Evolutionary conservation across 2,888 invertebrate genomes (phyloP), one percentile per base, ranked within the genome.

Genomic region (Drosophila mettleri): DNA sequence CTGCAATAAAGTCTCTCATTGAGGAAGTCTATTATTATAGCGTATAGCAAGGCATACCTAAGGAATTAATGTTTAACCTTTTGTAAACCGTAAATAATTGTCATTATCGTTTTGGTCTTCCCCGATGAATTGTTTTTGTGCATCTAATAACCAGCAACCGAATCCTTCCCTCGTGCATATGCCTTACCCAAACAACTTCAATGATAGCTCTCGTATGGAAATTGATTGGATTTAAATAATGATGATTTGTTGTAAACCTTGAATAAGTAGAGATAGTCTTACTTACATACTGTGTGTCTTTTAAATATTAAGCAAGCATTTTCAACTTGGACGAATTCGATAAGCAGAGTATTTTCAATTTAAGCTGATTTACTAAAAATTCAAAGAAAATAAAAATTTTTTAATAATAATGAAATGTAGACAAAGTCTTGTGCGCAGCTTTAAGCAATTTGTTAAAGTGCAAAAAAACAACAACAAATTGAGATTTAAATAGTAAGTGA

Each of bases 391-490:
- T 53, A 24, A 22, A 9, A 57, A 29, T n/a, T n/a, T n/a, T n/a
- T n/a, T n/a, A 45, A 48, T 46, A 16, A 12, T 60, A 34, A 29
- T 29, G 57, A 58, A 60, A 31, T 52, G 66, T 74, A 74, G 79
- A 81, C 78, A 77, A 76, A 77, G 83, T 81, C 77, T 74, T 81
- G 81, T 69, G 77, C 74, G 84, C 75, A 83, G 85, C 84, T 84
- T 83, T 82, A 83, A 84, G 78, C 75, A 80, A 78, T 78, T 80
- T 80, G 80, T 77, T 80, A 57, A 72, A 68, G 54, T 57, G 59
- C 53, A 65, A 45, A 45, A 45, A 41, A 24, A 22, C 20, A 2
- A 43, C 43, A 51, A 60, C 55, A 62, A 69, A 69, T 60, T 57
- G 73, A 66, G 58, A 34, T 24, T 64, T 64, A 65, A 60, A 66